Base-by-base conservation (phyloP, 2,113 vertebrate species). In the Rhipidura dahli region DNA sequence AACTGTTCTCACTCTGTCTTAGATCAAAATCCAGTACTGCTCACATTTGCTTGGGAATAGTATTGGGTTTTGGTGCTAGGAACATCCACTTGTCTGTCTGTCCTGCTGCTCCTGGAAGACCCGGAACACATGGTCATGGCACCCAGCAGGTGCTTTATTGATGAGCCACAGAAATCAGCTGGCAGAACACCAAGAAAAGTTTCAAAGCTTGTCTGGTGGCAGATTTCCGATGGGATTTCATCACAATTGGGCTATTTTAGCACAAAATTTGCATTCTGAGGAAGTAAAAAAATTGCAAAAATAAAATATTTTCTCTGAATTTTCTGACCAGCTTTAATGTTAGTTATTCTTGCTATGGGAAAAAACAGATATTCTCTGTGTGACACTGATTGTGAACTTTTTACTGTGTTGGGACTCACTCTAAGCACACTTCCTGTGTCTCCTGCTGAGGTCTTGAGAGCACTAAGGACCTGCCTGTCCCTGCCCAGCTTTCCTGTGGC, bases 131-230 rank as follows among this genome's bases (percentile, higher is more conserved):
- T 63, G 42, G 47, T 51, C 9, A 1, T 71, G 30, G 64, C 44
- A 89, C 28, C 28, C 89, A 92, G 91, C 87, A 92, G 89, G 83
- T 95, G 91, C 59, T 77, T 90, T 50, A 87, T 93, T 93, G 89
- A 90, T 22, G 13, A 87, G 33, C 33, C 60, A 75, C 5, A 90
- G 80, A 86, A 24, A 81, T 37, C 42, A 93, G 30, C 51, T 97
- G 95, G 89, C 86, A 92, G 76, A 17, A 66, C 51, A 87, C 59
- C 86, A 92, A 94, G 47, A 87, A 84, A 93, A 92, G 60, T 96
- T 93, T 86, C 76, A 95, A 89, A 94, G 83, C 93, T 83, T 4
- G 11, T 92, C 59, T 95, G 63, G 33, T 93, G 92, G 85, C 79
- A 88, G 84, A 86, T 90, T 95, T 90, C 90, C 88, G 96, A 42